Conservation (phyloP, 2,113 vertebrate genomes). For the Motacilla alba region DNA sequence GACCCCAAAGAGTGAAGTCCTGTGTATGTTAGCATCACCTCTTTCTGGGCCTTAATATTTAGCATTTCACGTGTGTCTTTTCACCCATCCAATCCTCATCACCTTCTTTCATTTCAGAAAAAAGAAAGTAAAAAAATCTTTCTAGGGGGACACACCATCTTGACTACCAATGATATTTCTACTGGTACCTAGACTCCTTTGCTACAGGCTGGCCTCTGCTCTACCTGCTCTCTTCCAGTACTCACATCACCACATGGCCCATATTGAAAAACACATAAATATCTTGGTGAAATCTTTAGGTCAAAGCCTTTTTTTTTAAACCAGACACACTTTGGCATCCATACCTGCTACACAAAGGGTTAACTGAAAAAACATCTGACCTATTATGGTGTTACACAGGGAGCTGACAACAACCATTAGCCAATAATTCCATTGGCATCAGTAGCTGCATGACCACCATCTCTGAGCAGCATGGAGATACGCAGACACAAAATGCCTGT, state of each 20-base stretch:
- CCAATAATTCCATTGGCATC: not conserved
- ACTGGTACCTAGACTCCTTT: not conserved
- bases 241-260: not conserved
- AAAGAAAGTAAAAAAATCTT: not conserved
- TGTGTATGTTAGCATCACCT: not conserved
- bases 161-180: not conserved
- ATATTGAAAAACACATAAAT: not conserved
- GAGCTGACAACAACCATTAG: not conserved
- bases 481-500: rapidly evolving
- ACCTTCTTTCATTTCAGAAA: not conserved
- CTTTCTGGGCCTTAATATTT: not conserved
- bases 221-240: not conserved
- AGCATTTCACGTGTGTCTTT: not conserved
- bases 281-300: not conserved
- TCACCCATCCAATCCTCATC: not conserved
- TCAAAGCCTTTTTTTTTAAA: not conserved
- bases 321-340: not conserved
- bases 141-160: not conserved
- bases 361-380: not conserved
- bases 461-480: not conserved
- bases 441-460: rapidly evolving
- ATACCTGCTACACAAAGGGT: not conserved
- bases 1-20: not conserved
- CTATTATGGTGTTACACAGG: rapidly evolving
- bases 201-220: not conserved